These are phyloP conservation scores for Lepus oiostolus DNA, from an alignment of 2,797 vertebrate species.

Conservation along the genomic window DNA sequence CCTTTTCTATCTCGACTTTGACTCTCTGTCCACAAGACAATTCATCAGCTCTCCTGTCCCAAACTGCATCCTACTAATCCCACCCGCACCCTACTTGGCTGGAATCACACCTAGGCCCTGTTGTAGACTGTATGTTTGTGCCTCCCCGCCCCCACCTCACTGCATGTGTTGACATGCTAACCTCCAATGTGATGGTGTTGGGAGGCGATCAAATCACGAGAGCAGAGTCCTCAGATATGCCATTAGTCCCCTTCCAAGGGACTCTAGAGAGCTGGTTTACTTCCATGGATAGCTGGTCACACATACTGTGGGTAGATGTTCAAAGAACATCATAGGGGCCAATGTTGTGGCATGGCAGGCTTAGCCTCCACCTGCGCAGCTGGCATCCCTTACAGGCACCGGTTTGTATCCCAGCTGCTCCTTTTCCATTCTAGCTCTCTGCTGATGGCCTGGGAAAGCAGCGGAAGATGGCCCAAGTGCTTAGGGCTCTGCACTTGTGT, in stretches of 20 bases:
- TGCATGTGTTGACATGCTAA: background rate
- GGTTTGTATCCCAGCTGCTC: no score
- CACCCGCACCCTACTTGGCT: no score
- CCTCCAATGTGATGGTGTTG: background rate
- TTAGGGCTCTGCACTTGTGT: no score
- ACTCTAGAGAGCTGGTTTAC: background rate
- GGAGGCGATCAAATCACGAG: background rate
- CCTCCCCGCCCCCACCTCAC: background rate
- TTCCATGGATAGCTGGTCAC: background rate
- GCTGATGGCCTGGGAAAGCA: no score
- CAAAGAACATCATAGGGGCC: background rate
- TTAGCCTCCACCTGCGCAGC: no score
- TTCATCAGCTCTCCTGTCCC: background rate
- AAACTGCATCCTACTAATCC: background rate
- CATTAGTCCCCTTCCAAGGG: background rate
- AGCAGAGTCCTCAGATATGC: background rate
- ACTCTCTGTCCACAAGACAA: conserved; percentile 38
- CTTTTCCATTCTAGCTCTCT: no score
- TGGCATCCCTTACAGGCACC: no score
- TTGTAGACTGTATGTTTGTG: background rate
- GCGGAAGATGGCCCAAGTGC: no score
- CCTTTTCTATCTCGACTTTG: conserved; percentile 32
- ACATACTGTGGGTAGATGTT: background rate
- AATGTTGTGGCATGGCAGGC: no score
- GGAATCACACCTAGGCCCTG: background rate